Evolutionary conservation across 2,888 invertebrate genomes (phyloP), one percentile per base, ranked within the genome.

Genomic region (Dioctria linearis): DNA sequence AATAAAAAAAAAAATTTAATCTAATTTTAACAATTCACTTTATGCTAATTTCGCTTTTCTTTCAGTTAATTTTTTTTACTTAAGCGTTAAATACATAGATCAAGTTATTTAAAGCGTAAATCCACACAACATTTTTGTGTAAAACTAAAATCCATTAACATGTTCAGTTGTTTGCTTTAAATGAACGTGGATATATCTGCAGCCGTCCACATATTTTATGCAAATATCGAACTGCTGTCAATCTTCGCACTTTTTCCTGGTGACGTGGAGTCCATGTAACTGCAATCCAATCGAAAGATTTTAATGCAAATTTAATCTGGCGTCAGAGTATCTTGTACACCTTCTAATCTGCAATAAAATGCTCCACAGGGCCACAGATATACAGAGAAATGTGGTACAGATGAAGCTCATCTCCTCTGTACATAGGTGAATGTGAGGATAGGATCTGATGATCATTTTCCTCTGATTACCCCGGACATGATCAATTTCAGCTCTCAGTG

Each of bases 301-400:
- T 76, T 63, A 76, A 76, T 76, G 76, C 76, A 76, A 76, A 76
- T 76, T 61, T 76, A 76, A 63, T 46, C 61, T 76, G 76, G 76
- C 76, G 76, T 76, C 76, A 63, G 76, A 5, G 76, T 46, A 76
- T 63, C 76, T 76, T 63, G 76, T 76, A 63, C 63, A 63, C 46
- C 63, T 61, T 63, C 49, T 76, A 76, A 61, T 43, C 76, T 76
- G 76, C 76, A 76, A 76, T 76, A 76, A 76, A 76, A 63, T 76
- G 76, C 46, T 8, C 37, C 63, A 63, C 25, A 25, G 40, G 37
- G 76, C 43, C 76, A 49, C 40, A 46, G 63, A 49, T 63, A 39
- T 25, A 25, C 25, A 25, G 1, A 25, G 25, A 25, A 1, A 25
- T 0, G 25, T 25, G 25, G 25, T 25, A 37, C 76, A 63, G 76